Evolutionary conservation across 2,888 invertebrate genomes (phyloP).

Genomic region (Acanthococcus lagerstroemiae): DNA sequence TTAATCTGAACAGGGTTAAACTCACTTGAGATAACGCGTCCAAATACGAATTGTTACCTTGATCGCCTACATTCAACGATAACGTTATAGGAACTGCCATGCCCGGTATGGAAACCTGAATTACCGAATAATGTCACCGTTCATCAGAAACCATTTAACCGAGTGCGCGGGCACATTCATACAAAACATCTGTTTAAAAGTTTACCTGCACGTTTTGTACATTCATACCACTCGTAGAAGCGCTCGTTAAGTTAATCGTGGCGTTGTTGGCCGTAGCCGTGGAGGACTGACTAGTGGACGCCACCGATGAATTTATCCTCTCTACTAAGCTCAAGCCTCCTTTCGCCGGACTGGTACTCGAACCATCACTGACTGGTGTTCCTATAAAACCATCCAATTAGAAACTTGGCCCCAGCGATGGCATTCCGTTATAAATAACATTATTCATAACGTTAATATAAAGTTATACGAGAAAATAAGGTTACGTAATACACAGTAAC

Average conservation of each 20-base stretch:
- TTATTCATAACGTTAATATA: too few species aligned
- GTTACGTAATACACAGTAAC: too few species aligned
- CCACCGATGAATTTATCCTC: slow-evolving; percentile 1
- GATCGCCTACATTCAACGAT: slow-evolving; percentile 24
- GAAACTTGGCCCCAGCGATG: too few species aligned
- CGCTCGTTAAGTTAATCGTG: slow-evolving; percentile 2
- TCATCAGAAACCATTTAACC: neutral
- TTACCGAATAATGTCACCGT: neutral
- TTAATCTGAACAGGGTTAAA: neutral
- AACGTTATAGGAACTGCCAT: slow-evolving; percentile 29
- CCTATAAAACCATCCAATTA: neutral
- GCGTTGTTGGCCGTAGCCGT: neutral
- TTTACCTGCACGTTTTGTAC: slow-evolving; percentile 27
- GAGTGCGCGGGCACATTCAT: too few species aligned
- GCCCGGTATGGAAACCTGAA: slow-evolving; percentile 21
- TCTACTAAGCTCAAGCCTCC: slow-evolving; percentile 20
- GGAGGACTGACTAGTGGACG: neutral
- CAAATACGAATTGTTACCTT: slow-evolving; percentile 14
- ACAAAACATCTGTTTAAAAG: neutral
- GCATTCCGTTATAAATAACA: too few species aligned
- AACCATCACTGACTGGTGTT: slow-evolving; percentile 11
- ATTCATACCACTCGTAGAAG: slow-evolving; percentile 2
- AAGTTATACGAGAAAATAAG: too few species aligned
- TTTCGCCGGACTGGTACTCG: slow-evolving; percentile 1
- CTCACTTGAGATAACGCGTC: slow-evolving; percentile 23